Conservation (phyloP, 2,113 vertebrate species). For the Porphyrio hochstetteri region DNA sequence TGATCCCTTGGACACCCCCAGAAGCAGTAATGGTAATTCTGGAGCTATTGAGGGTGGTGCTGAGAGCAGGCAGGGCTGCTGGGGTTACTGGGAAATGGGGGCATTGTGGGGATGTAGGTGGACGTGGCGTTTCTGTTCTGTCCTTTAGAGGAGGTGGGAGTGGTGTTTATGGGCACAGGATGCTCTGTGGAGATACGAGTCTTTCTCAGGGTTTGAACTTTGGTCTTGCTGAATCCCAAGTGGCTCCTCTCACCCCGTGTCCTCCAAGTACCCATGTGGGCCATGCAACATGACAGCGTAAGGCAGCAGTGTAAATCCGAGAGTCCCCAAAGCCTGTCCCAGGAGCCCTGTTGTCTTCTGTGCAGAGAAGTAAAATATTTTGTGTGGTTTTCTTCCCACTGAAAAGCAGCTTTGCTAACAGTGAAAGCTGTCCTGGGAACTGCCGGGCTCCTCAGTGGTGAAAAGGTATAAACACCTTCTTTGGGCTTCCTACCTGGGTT, state of each 20-base stretch:
- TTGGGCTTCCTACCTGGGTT: neutral
- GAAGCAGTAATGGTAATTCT: neutral
- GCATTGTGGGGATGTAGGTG: neutral
- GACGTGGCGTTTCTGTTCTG: neutral
- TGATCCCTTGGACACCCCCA: neutral
- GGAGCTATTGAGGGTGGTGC: neutral
- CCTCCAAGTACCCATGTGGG: too few species aligned
- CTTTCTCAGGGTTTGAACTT: neutral
- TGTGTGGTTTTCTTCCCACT: neutral
- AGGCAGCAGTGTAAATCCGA: neutral
- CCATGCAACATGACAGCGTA: accelerated
- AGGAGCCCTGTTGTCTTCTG: neutral
- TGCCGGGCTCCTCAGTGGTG: too few species aligned
- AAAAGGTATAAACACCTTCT: accelerated
- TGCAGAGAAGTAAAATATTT: too few species aligned
- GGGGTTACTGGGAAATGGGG: neutral
- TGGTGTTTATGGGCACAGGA: accelerated
- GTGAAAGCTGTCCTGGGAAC: neutral
- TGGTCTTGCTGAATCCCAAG: neutral
- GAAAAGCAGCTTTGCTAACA: neutral
- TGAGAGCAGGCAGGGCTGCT: neutral
- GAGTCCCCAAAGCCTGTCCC: neutral
- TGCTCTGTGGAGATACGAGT: neutral
- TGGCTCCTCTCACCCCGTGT: neutral
- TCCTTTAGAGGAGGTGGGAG: neutral